phyloP scores from a whole-genome alignment of 2,797 vertebrate genomes.

The Sebastes diploproa region DNA sequence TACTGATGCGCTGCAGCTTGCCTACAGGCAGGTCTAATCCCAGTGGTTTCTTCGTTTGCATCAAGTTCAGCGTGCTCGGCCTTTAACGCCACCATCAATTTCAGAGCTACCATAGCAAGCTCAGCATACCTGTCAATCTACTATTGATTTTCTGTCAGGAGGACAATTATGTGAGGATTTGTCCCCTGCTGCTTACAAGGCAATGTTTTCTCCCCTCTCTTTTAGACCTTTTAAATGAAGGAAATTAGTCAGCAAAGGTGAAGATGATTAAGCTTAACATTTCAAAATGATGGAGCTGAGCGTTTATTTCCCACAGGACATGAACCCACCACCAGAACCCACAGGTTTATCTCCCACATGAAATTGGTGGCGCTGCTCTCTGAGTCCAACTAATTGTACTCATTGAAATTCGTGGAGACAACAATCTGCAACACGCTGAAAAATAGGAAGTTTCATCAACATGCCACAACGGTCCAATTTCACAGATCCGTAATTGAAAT shows the following conservation, averaged over 20 bases:
- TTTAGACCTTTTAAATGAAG: slow-evolving; percentile 3
- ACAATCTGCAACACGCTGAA: background rate
- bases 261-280: background rate
- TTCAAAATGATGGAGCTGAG: background rate
- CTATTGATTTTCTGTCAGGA: slow-evolving; percentile 7
- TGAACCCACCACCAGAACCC: background rate
- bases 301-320: slow-evolving; percentile 19
- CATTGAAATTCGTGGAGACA: background rate
- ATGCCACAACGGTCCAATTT: background rate
- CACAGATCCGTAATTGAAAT: slow-evolving; percentile 14
- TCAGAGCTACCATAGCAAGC: background rate
- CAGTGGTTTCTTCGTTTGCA: background rate
- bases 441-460: background rate
- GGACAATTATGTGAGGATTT: slow-evolving; percentile 1
- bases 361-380: background rate
- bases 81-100: background rate
- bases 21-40: background rate
- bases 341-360: slow-evolving; percentile 4
- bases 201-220: background rate
- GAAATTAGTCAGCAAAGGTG: background rate
- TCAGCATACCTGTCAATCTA: background rate
- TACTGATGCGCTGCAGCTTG: background rate
- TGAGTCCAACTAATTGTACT: background rate
- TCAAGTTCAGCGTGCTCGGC: background rate
- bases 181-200: background rate